A percentile compares a stretch with the other conserved stretches of the same genome.
Evolutionary conservation across 2,888 invertebrate species (phyloP).

Genomic region (Alviniconcha strummeri): DNA sequence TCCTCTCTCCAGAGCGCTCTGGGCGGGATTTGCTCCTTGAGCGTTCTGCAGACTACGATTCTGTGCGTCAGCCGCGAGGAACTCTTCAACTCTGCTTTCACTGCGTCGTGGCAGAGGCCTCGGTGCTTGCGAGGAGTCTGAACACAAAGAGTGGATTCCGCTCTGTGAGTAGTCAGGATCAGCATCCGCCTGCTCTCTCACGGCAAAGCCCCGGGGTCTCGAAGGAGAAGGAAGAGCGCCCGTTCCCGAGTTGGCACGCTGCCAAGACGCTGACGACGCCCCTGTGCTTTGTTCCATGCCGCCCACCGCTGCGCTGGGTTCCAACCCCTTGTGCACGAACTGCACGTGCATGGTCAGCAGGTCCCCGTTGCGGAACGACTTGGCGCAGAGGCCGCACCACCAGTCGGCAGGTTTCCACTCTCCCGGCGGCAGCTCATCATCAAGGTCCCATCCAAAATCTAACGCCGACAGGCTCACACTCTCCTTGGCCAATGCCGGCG

Average conservation of each 20-base stretch:
- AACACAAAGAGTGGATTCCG: neutral
- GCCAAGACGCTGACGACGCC: neutral
- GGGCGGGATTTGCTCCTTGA: neutral
- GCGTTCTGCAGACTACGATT: neutral
- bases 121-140: neutral
- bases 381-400: neutral
- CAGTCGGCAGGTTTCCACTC: neutral
- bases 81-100: neutral
- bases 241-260: neutral
- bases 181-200: neutral
- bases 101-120: neutral
- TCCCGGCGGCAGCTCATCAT: neutral
- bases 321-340: neutral
- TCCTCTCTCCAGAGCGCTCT: neutral
- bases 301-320: too few species aligned
- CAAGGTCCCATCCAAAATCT: too few species aligned
- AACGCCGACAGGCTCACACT: neutral
- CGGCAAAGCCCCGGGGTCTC: neutral
- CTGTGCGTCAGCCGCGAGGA: neutral
- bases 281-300: too few species aligned
- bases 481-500: neutral
- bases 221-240: too few species aligned
- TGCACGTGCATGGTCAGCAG: conserved; percentile 14
- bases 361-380: neutral
- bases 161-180: neutral